These are phyloP conservation scores for Drosophila quinaria DNA, from an alignment of 2,888 invertebrate genomes.

Conservation along the genomic window DNA sequence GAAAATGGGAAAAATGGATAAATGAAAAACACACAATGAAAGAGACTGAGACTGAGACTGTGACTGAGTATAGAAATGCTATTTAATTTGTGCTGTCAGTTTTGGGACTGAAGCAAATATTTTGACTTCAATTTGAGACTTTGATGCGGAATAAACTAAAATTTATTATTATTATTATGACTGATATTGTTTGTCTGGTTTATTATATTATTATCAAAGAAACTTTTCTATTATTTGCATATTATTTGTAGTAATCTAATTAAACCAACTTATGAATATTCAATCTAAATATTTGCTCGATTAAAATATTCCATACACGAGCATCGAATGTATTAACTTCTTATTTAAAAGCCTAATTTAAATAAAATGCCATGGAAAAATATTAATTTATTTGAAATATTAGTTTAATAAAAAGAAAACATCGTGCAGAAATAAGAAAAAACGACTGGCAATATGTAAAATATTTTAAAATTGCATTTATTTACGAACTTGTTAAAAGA, in stretches of 20 bases:
- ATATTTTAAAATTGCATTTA: not conserved
- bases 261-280: not conserved
- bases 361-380: too few relatives aligned
- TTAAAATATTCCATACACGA: not conserved
- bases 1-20: not conserved
- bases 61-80: not conserved
- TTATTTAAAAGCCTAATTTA: too few relatives aligned
- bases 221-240: not conserved
- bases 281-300: too few relatives aligned
- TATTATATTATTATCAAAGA: not conserved
- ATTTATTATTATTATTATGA: not conserved
- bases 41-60: too few relatives aligned
- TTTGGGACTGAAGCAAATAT: not conserved
- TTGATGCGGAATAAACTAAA: not conserved
- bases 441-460: not conserved
- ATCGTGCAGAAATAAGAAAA: too few relatives aligned
- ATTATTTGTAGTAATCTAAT: not conserved
- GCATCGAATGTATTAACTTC: too few relatives aligned
- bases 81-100: not conserved
- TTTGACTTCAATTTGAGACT: not conserved
- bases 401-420: too few relatives aligned
- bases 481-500: too few relatives aligned
- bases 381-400: too few relatives aligned
- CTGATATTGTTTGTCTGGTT: not conserved
- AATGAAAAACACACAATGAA: not conserved